Base-by-base conservation (phyloP, 2,888 invertebrate species). In the Venustoraphidia nigricollis region DNA sequence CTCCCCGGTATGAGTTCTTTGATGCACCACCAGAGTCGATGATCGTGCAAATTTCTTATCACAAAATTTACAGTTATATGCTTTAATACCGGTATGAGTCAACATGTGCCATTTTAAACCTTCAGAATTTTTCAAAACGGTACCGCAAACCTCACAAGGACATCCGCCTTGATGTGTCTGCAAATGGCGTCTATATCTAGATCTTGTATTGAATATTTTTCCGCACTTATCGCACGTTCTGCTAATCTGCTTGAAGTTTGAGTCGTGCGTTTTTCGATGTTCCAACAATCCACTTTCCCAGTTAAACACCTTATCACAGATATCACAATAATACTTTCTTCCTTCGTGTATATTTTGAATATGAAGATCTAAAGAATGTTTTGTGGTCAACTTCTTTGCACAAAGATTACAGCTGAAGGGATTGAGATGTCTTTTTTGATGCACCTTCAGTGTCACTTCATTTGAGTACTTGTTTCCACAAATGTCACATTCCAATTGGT, bases 31-130 rank as follows among this genome's bases (percentile, higher is more conserved):
- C 11, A 71, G 56, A 51, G 67, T 68, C 50, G 66, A 65, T 2
- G 66, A 65, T 39, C 67, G 68, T 13, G 66, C 66, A 54, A 70
- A 71, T 10, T 65, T 66, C 52, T 70, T 70, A 39, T 69, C 69
- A 53, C 70, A 71, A 6, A 65, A 62, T 49, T 65, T 64, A 52
- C 70, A 70, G 1, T 66, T 66, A 50, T 67, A 68, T 0, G 69
- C 68, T 51, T 69, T 68, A 49, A 70, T 69, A 1, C 69, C 70
- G 1, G 66, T 67, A 47, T 71, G 70, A 17, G 69, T 69, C 11
- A 68, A 60, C 27, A 66, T 54, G 50, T 71, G 70, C 44, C 66
- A 66, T 53, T 68, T 69, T 17, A 71, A 55, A 37, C 67, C 67
- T 35, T 69, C 68, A 0, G 64, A 62, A 46, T 64, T 66, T 47